Conservation (phyloP, 2,888 invertebrate species). For the Cantharis rufa region DNA sequence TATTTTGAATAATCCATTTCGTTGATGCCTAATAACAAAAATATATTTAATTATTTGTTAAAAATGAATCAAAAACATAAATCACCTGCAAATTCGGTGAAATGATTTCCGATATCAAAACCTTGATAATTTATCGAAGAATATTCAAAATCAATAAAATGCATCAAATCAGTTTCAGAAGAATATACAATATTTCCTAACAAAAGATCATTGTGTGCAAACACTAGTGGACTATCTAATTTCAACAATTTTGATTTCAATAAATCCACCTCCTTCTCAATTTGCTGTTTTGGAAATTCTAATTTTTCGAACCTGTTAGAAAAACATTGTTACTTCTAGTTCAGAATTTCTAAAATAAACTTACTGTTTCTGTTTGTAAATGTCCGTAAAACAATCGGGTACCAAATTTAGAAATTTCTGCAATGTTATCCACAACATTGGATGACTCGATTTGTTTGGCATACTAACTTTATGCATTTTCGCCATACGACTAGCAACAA, state of each 20-base stretch:
- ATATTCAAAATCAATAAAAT: constrained; percentile 98
- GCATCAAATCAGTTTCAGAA: constrained; percentile 67
- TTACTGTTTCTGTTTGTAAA: constrained; percentile 73
- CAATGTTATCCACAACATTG: constrained; percentile 78
- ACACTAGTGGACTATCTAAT: constrained; percentile 79
- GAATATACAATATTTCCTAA: constrained; percentile 92
- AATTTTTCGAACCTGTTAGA: constrained; percentile 66
- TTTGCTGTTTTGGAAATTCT: constrained; percentile 67
- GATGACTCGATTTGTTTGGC: constrained; percentile 45
- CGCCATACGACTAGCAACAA: constrained; percentile 83
- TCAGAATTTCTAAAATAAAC: constrained; percentile 8
- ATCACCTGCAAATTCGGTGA: constrained; percentile 93
- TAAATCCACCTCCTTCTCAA: constrained; percentile 70
- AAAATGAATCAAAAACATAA: background rate
- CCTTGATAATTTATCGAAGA: constrained; percentile 92
- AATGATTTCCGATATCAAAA: constrained; percentile 97
- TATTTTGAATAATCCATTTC: constrained; percentile 70
- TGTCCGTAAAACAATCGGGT: constrained; percentile 71
- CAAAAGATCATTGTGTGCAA: constrained; percentile 96
- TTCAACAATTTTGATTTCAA: constrained; percentile 67
- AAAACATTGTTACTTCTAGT: background rate
- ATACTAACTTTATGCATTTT: constrained; percentile 72
- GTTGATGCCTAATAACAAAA: constrained; percentile 59
- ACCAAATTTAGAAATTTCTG: constrained; percentile 74
- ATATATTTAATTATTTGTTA: background rate